These are phyloP conservation scores for Artibeus jamaicensis DNA, from an alignment of 2,797 vertebrate species.

Conservation along the genomic window DNA sequence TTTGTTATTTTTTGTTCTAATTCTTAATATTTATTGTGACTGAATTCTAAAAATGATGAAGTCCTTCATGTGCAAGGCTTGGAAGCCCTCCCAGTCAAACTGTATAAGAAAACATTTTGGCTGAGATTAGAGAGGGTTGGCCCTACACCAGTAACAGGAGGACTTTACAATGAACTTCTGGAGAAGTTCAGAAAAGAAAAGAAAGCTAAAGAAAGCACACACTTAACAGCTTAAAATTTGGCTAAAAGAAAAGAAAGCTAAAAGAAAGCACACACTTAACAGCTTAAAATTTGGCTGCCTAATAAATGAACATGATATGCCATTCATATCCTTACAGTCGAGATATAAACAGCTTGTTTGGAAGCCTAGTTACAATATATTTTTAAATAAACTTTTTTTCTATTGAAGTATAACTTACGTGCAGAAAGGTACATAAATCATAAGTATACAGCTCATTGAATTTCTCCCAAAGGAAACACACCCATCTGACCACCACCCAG, in stretches of 20 bases:
- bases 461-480: slow-evolving; percentile 39
- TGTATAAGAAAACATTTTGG: neutral
- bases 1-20: neutral
- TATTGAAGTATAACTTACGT: neutral
- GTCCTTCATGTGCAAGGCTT: neutral
- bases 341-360: neutral
- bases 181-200: no score
- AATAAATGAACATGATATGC: neutral
- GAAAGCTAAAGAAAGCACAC: neutral
- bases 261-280: neutral
- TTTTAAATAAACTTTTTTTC: neutral
- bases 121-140: neutral
- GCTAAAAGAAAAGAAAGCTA: no score
- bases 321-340: neutral
- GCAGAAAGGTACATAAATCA: slow-evolving; percentile 2
- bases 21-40: neutral
- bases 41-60: slow-evolving; percentile 20
- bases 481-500: neutral
- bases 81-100: neutral
- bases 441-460: neutral
- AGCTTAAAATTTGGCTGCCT: neutral
- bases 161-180: neutral
- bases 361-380: neutral
- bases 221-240: neutral
- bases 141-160: neutral